phyloP scores from a whole-genome alignment of 2,797 vertebrate species.

The Aulostomus chinensis region DNA sequence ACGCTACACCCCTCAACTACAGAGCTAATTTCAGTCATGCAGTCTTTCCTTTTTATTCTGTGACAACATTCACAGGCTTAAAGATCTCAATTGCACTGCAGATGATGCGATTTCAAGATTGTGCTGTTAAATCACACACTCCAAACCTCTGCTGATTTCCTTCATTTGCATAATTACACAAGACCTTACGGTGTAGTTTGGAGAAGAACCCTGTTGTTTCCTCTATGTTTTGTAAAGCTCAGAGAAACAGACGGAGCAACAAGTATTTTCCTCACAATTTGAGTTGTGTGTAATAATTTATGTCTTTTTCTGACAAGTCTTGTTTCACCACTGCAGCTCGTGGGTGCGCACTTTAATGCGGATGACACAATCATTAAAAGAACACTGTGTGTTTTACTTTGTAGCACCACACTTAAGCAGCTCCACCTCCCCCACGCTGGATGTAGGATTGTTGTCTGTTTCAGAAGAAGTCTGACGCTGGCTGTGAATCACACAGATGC shows the following conservation, averaged over 20 bases:
- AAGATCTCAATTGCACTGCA: too few relatives aligned
- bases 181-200: too few relatives aligned
- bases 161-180: too few relatives aligned
- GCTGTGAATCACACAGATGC: too few relatives aligned
- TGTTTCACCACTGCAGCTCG: neutral
- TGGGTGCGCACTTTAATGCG: neutral
- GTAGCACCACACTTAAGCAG: neutral
- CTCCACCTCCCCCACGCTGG: constrained; percentile 4
- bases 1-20: too few relatives aligned
- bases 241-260: neutral
- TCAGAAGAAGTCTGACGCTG: constrained; percentile 1
- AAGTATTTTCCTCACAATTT: neutral
- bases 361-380: constrained; percentile 10
- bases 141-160: too few relatives aligned
- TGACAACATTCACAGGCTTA: too few relatives aligned
- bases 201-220: too few relatives aligned
- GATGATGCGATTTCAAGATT: too few relatives aligned
- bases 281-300: constrained; percentile 6
- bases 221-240: neutral
- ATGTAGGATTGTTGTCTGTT: constrained; percentile 3
- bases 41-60: too few relatives aligned
- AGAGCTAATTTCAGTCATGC: too few relatives aligned
- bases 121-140: too few relatives aligned
- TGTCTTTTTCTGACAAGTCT: neutral
- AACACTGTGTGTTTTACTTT: neutral